A percentile compares a stretch with the other conserved stretches of the same genome.
These are phyloP conservation scores for Furnarius figulus DNA, from an alignment of 2,113 vertebrate genomes.

Conservation along the genomic window DNA sequence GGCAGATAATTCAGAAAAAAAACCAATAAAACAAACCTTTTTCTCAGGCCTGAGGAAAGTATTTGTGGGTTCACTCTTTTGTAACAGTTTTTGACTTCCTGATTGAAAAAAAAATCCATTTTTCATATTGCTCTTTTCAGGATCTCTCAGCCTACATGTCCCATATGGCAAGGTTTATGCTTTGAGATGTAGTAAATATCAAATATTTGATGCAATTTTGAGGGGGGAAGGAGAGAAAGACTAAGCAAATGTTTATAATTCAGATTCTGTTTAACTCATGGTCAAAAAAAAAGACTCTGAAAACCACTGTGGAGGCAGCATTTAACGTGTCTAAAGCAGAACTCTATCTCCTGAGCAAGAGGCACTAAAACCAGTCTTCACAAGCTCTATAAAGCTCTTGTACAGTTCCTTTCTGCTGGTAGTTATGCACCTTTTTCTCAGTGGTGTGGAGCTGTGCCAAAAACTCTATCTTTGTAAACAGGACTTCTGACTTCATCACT, in stretches of 20 bases:
- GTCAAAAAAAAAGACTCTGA: background rate
- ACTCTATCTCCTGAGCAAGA: background rate
- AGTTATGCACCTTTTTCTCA: background rate
- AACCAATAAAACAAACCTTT: rapidly evolving
- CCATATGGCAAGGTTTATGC: background rate
- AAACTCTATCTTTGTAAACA: background rate
- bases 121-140: background rate
- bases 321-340: background rate
- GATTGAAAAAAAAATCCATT: background rate
- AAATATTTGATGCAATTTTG: background rate
- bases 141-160: background rate
- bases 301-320: background rate
- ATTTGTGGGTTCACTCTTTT: background rate
- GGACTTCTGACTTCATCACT: background rate
- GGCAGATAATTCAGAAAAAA: background rate
- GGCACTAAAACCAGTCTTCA: conserved; percentile 3
- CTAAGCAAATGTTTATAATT: background rate
- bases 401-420: background rate
- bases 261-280: background rate
- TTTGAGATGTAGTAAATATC: background rate
- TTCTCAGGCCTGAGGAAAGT: background rate
- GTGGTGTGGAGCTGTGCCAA: background rate
- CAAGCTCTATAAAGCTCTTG: background rate
- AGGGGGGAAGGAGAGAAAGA: background rate
- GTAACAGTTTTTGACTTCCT: background rate